Conservation (phyloP, 1,140 invertebrate species). For the Sesamia nonagrioides region DNA sequence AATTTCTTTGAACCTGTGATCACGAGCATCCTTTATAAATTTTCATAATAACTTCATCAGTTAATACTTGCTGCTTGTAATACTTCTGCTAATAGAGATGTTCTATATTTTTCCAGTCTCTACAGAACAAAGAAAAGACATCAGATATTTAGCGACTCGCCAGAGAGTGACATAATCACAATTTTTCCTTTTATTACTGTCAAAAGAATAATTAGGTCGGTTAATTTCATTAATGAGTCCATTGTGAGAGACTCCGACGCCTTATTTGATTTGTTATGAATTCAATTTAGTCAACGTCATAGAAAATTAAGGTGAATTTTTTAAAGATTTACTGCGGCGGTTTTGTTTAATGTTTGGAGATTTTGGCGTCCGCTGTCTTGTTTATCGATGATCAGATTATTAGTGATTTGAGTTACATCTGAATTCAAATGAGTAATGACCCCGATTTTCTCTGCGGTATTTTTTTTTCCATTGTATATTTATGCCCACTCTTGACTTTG, state of each 20-base stretch:
- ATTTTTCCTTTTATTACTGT: conserved; percentile 53
- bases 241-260: conserved; percentile 53
- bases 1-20: no score
- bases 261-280: conserved; percentile 73
- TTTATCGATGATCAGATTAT: not conserved
- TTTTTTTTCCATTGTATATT: no score
- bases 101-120: not conserved
- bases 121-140: conserved; percentile 16
- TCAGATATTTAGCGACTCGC: conserved; percentile 13
- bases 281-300: conserved; percentile 64
- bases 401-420: not conserved
- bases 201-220: conserved; percentile 76
- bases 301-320: conserved; percentile 7
- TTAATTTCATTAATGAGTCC: conserved; percentile 71
- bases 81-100: not conserved
- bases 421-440: no score
- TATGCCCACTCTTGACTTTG: no score
- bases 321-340: not conserved
- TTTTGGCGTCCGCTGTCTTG: not conserved
- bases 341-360: not conserved
- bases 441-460: no score
- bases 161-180: conserved; percentile 9
- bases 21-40: no score
- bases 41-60: not conserved
- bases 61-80: not conserved